Percentiles rank a stretch among this genome's conserved stretches.
Evolutionary conservation across 1,140 invertebrate species (phyloP).

Genomic region (Calephelis virginiensis): DNA sequence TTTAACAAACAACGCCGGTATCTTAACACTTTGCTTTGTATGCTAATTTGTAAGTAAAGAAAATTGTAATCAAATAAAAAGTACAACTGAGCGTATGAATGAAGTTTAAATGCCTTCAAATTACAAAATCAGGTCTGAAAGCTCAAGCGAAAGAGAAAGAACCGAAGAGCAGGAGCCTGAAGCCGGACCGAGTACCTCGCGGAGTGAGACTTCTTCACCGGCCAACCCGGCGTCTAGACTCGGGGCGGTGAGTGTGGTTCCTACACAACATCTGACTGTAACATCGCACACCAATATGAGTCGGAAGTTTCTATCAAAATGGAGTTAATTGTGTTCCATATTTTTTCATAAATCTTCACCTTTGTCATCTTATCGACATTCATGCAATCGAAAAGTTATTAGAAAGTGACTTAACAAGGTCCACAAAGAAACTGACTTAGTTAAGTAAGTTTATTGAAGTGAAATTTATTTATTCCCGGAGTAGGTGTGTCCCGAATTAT

Average conservation of each 20-base stretch:
- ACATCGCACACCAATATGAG: background rate
- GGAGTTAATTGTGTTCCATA: too few species aligned
- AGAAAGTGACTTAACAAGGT: too few species aligned
- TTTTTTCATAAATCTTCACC: too few species aligned
- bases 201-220: constrained; percentile 4
- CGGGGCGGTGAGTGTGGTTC: constrained; percentile 31
- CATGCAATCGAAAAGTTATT: too few species aligned
- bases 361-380: too few species aligned
- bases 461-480: too few species aligned
- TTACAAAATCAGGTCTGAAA: constrained; percentile 25
- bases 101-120: background rate
- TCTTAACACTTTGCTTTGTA: too few species aligned
- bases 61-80: background rate
- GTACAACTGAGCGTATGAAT: background rate
- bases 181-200: constrained; percentile 33
- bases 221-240: constrained; percentile 17
- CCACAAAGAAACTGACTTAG: too few species aligned
- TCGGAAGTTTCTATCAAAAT: too few species aligned
- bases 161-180: constrained; percentile 38
- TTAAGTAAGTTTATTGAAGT: too few species aligned
- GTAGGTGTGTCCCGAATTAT: too few species aligned
- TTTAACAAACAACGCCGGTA: too few species aligned
- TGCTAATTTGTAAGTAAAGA: background rate
- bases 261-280: background rate
- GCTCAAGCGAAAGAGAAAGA: constrained; percentile 22